Evolutionary conservation across 2,113 vertebrate genomes (phyloP).

Genomic region (Strix aluco): DNA sequence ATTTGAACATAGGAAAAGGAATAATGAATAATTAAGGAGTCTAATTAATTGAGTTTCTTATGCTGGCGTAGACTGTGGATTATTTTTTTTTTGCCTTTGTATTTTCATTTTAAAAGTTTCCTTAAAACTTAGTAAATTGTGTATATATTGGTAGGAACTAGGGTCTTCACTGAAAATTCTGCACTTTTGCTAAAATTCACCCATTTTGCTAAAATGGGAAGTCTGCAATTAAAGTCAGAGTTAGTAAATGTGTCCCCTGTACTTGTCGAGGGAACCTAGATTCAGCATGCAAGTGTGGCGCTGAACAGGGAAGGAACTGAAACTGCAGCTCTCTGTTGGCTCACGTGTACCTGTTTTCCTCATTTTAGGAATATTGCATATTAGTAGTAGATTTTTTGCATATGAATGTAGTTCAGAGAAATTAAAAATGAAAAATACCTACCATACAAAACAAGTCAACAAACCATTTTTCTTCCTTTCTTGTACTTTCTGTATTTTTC

Average conservation of each 20-base stretch:
- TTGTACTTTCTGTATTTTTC: neutral
- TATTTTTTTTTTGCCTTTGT: neutral
- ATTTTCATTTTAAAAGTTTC: neutral
- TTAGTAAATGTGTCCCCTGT: neutral
- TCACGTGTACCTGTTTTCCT: accelerated
- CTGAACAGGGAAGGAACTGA: neutral
- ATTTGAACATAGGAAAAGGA: conserved; percentile 23
- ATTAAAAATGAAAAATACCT: neutral
- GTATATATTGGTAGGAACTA: neutral
- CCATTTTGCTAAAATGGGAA: neutral
- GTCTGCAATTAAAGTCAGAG: neutral
- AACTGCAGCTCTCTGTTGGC: neutral
- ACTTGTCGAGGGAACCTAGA: neutral
- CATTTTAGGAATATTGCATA: neutral
- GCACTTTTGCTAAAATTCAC: neutral
- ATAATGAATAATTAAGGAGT: conserved; percentile 46
- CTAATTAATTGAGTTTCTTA: conserved; percentile 14
- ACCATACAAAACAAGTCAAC: neutral
- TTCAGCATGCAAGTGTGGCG: neutral
- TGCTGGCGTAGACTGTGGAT: neutral
- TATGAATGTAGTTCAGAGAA: neutral
- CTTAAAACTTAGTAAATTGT: neutral
- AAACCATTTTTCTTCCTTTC: neutral
- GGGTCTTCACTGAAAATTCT: neutral
- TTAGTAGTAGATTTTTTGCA: neutral